Evolutionary conservation across 2,888 invertebrate genomes (phyloP).

Genomic region (Drosophila siamana): DNA sequence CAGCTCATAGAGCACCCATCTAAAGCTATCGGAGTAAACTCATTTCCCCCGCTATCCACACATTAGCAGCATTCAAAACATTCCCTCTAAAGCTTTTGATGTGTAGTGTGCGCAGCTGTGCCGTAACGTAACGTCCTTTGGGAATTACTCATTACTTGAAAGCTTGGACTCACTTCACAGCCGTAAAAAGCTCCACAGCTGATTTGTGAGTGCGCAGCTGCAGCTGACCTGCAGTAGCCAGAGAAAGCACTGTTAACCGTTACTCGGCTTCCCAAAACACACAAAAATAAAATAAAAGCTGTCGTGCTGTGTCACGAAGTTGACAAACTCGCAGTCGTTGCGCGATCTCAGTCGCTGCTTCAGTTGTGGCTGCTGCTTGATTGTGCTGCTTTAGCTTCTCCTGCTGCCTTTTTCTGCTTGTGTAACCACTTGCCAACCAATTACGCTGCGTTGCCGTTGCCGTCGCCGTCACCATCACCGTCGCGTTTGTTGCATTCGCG

Average conservation of each 20-base stretch:
- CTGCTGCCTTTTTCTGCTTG: slow-evolving; percentile 54
- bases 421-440: slow-evolving; percentile 72
- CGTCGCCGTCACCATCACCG: slow-evolving; percentile 32
- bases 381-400: slow-evolving; percentile 26
- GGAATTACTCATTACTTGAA: slow-evolving; percentile 13
- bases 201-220: slow-evolving; percentile 30
- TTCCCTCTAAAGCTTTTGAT: slow-evolving; percentile 9
- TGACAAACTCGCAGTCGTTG: slow-evolving; percentile 21
- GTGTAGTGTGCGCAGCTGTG: slow-evolving; percentile 4
- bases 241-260: slow-evolving; percentile 60
- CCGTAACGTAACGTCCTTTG: slow-evolving; percentile 17
- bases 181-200: slow-evolving; percentile 34
- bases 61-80: slow-evolving; percentile 1
- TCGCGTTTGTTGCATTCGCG: slow-evolving; percentile 55
- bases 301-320: slow-evolving; percentile 45
- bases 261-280: slow-evolving; percentile 27
- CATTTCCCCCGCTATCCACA: not conserved
- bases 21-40: slow-evolving; percentile 4
- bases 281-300: slow-evolving; percentile 27
- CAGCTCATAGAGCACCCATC: slow-evolving; percentile 23
- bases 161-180: slow-evolving; percentile 15
- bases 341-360: slow-evolving; percentile 42
- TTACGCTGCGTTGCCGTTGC: slow-evolving; percentile 67
- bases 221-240: slow-evolving; percentile 39
- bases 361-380: slow-evolving; percentile 10